A percentile compares a stretch with the other conserved stretches of the same genome.
Evolutionary conservation across 2,113 vertebrate genomes (phyloP).

Genomic region (Petrocephalus microphthalmus): DNA sequence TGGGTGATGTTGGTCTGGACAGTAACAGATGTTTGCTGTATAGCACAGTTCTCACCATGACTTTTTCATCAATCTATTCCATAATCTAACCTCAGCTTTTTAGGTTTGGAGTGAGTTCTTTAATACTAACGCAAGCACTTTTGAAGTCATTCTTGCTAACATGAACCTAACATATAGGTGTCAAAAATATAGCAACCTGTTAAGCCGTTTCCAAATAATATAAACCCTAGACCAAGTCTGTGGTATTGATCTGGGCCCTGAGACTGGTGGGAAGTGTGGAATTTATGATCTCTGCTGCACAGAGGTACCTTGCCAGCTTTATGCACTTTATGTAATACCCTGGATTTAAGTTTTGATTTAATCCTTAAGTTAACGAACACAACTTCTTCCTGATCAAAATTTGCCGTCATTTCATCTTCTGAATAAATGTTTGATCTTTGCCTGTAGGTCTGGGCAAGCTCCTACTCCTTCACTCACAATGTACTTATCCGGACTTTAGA

Average conservation of each 20-base stretch:
- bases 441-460: conserved; percentile 47
- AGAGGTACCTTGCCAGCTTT: neutral
- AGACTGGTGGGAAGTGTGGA: neutral
- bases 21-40: neutral
- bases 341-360: conserved; percentile 44
- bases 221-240: conserved; percentile 6
- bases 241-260: conserved; percentile 3
- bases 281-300: neutral
- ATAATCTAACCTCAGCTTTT: neutral
- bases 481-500: conserved; percentile 35
- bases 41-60: neutral
- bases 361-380: conserved; percentile 44
- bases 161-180: neutral
- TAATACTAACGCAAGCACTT: neutral
- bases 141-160: neutral
- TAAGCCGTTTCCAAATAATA: neutral
- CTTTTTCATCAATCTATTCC: too few species aligned
- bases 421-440: conserved; percentile 62
- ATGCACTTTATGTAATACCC: conserved; percentile 35
- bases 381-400: conserved; percentile 38
- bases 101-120: neutral
- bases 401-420: conserved; percentile 51
- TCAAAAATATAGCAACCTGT: neutral
- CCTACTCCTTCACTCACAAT: conserved; percentile 42
- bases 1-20: neutral